Evolutionary conservation across 2,797 vertebrate genomes (phyloP).

Genomic region (Micrastur ruficollis): DNA sequence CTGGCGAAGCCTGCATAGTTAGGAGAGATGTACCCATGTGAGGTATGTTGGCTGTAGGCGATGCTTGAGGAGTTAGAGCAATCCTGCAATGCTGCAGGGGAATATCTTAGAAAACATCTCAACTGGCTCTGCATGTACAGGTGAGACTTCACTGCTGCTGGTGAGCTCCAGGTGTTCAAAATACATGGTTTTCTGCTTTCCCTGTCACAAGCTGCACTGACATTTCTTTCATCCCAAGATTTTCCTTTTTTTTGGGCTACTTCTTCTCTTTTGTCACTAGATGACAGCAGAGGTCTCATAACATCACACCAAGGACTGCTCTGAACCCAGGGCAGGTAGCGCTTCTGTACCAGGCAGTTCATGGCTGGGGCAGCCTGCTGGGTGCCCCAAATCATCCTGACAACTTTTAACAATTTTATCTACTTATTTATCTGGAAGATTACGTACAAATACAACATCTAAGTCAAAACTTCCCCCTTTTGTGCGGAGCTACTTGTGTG

Average conservation of each 20-base stretch:
- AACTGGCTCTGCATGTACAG: background rate
- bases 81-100: rapidly evolving
- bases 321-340: background rate
- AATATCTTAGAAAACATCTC: background rate
- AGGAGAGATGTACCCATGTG: background rate
- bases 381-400: background rate
- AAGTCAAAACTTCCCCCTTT: background rate
- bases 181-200: background rate
- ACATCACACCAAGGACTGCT: background rate
- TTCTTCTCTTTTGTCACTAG: constrained; percentile 43
- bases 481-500: background rate
- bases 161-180: background rate
- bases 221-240: background rate
- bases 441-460: background rate
- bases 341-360: background rate
- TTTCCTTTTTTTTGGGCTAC: background rate
- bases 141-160: background rate
- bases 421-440: background rate
- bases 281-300: constrained; percentile 51
- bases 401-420: background rate
- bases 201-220: rapidly evolving
- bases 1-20: rapidly evolving
- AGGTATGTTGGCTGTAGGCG: background rate
- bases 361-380: background rate
- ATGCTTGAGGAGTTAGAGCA: background rate